phyloP scores from a whole-genome alignment of 2,888 invertebrate genomes.

The Hypselothyrea guttata region DNA sequence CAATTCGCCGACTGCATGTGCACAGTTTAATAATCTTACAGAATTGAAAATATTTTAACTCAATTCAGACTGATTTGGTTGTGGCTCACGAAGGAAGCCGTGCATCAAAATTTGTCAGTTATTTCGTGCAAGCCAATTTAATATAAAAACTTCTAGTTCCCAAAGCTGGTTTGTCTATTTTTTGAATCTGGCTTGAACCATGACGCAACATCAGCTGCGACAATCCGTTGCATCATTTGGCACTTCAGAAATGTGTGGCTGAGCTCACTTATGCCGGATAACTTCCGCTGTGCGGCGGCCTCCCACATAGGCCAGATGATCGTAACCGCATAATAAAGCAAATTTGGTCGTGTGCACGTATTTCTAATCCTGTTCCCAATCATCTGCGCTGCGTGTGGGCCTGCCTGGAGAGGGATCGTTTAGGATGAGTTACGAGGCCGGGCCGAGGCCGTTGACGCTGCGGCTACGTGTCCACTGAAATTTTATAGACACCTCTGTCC shows the following conservation, averaged over 20 bases:
- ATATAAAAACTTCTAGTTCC: conserved; percentile 60
- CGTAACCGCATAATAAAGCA: conserved; percentile 58
- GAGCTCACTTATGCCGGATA: conserved; percentile 1
- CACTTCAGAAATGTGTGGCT: neutral
- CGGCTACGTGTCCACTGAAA: conserved; percentile 46
- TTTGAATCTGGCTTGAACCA: too few species aligned
- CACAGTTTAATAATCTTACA: conserved; percentile 47
- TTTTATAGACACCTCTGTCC: conserved; percentile 17
- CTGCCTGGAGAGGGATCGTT: conserved; percentile 50
- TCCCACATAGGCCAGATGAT: conserved; percentile 38
- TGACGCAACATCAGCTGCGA: too few species aligned
- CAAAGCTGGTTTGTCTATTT: too few species aligned
- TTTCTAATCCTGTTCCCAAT: conserved; percentile 11
- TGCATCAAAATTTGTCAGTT: conserved; percentile 61
- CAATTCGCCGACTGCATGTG: conserved; percentile 63
- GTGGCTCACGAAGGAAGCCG: conserved; percentile 61
- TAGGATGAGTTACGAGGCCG: conserved; percentile 69
- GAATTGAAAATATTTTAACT: conserved; percentile 32
- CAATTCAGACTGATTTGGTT: conserved; percentile 30
- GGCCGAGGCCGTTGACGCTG: conserved; percentile 2
- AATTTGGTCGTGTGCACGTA: conserved; percentile 67
- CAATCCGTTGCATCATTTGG: too few species aligned
- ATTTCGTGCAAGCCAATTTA: conserved; percentile 60
- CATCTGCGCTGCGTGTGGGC: conserved; percentile 47
- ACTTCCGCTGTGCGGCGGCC: conserved; percentile 55